These are phyloP conservation scores for Halcyon senegalensis DNA, from an alignment of 2,113 vertebrate genomes.

Conservation along the genomic window DNA sequence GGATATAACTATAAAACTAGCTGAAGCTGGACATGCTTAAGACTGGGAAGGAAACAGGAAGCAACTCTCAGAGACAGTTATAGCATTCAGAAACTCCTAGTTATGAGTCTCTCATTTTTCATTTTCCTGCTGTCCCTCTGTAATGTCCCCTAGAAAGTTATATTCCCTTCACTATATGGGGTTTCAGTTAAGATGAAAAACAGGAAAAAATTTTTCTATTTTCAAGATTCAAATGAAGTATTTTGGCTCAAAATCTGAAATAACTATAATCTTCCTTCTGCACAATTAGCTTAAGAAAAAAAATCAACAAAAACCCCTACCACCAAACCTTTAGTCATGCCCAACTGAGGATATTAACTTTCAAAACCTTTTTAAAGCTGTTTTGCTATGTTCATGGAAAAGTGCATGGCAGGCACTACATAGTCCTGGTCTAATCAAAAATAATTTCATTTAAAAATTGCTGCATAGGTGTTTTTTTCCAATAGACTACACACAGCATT, in stretches of 20 bases:
- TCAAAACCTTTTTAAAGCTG: background rate
- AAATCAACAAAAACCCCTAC: accelerated
- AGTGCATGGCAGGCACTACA: constrained; percentile 20
- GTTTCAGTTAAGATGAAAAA: background rate
- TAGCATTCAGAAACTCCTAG: background rate
- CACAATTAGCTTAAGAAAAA: background rate
- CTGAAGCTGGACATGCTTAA: background rate
- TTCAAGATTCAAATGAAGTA: background rate
- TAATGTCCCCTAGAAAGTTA: background rate
- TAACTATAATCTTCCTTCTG: background rate
- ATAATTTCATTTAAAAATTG: constrained; percentile 63
- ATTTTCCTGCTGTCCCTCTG: background rate
- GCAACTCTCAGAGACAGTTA: background rate
- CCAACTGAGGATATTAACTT: background rate
- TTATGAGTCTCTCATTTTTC: background rate
- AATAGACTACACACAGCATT: constrained; percentile 47
- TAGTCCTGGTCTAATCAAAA: constrained; percentile 54
- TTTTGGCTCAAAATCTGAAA: background rate
- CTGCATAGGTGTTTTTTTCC: constrained; percentile 56
- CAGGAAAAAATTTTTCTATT: background rate
- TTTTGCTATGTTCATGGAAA: constrained; percentile 22
- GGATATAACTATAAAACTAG: background rate
- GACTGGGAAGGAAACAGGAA: background rate
- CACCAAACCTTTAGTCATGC: background rate
- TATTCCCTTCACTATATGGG: background rate